Conservation (phyloP, 2,888 invertebrate genomes). For the Theretra japonica region DNA sequence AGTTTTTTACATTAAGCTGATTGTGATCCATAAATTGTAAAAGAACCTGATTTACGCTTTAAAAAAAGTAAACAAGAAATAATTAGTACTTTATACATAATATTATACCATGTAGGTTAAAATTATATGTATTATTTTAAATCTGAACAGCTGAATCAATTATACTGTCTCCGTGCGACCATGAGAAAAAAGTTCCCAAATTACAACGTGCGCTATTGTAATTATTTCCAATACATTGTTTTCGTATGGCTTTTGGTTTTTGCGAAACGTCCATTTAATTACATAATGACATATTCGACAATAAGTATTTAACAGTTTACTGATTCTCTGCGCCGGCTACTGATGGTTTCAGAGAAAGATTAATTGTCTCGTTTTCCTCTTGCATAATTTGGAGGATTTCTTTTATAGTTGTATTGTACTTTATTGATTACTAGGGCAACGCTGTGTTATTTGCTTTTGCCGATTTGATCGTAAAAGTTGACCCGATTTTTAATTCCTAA, state of each 20-base stretch:
- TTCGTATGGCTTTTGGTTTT: slow-evolving; percentile 12
- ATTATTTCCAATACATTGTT: slow-evolving; percentile 30
- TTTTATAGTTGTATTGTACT: neutral
- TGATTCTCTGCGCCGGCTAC: slow-evolving; percentile 9
- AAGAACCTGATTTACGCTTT: neutral
- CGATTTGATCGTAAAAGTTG: too few relatives aligned
- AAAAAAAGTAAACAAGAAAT: neutral
- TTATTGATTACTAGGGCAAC: neutral
- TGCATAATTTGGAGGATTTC: neutral
- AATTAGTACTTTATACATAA: slow-evolving; percentile 5
- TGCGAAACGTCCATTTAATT: slow-evolving; percentile 22
- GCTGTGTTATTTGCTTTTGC: neutral
- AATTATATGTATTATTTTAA: slow-evolving; percentile 24
- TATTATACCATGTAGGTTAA: slow-evolving; percentile 7
- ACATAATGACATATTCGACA: slow-evolving; percentile 24
- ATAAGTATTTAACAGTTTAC: slow-evolving; percentile 16
- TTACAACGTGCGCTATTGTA: slow-evolving; percentile 24
- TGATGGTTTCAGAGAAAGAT: slow-evolving; percentile 21
- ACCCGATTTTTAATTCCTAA: too few relatives aligned
- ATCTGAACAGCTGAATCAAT: slow-evolving; percentile 18
- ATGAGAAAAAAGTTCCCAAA: slow-evolving; percentile 25
- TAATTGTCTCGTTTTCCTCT: slow-evolving; percentile 19
- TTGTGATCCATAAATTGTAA: neutral
- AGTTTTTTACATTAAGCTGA: neutral
- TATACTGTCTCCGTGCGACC: slow-evolving; percentile 29